A percentile compares a stretch with the other conserved stretches of the same genome.
phyloP scores from a whole-genome alignment of 2,888 invertebrate genomes.

The Andrena dorsata region DNA sequence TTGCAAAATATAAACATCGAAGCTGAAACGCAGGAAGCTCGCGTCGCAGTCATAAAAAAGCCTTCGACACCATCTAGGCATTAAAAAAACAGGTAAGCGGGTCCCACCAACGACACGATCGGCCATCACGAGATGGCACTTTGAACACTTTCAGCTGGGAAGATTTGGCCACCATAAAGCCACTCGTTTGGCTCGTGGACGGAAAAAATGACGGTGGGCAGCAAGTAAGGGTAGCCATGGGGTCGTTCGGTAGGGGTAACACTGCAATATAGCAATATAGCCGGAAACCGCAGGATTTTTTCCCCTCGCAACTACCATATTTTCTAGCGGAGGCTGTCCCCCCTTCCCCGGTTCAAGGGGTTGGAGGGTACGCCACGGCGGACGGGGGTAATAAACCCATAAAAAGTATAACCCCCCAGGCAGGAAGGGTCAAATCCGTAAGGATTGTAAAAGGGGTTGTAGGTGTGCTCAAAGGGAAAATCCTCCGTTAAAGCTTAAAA shows the following conservation, averaged over 20 bases:
- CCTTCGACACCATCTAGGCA: neutral
- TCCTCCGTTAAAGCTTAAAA: constrained; percentile 68
- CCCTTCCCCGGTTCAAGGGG: constrained; percentile 68
- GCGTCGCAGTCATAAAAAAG: neutral
- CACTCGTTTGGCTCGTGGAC: constrained; percentile 78
- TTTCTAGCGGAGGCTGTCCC: constrained; percentile 65
- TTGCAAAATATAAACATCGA: neutral
- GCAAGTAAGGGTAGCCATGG: constrained; percentile 32
- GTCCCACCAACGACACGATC: constrained; percentile 5
- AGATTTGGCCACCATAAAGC: constrained; percentile 77
- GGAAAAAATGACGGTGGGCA: constrained; percentile 63
- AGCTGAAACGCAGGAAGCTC: neutral
- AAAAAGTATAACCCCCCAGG: constrained; percentile 77
- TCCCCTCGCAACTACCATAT: constrained; percentile 68
- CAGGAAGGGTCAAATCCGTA: constrained; percentile 81
- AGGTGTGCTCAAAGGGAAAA: constrained; percentile 68
- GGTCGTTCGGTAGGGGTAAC: constrained; percentile 59
- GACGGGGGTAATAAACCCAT: constrained; percentile 75
- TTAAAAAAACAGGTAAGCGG: constrained; percentile 44
- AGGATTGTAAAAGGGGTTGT: constrained; percentile 81
- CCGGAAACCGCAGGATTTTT: constrained; percentile 78
- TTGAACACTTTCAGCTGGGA: constrained; percentile 43
- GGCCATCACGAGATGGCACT: constrained; percentile 31
- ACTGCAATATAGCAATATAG: constrained; percentile 64
- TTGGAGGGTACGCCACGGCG: constrained; percentile 59